Evolutionary conservation across 2,888 invertebrate species (phyloP).

Genomic region (Drepanosiphum platanoidis): DNA sequence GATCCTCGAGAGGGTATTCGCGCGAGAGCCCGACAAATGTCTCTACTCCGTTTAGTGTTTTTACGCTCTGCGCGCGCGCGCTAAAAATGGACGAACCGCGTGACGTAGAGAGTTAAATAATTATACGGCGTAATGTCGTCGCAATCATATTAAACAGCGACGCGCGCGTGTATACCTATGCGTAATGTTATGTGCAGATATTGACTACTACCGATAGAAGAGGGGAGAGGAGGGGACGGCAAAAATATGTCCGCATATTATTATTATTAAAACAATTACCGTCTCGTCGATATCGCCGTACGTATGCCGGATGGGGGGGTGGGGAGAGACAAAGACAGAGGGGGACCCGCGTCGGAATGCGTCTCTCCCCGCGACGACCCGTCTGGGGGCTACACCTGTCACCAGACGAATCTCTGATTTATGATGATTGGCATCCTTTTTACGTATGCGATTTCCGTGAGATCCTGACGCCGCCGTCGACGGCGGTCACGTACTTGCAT

Average conservation of each 20-base stretch:
- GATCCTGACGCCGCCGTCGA: background rate
- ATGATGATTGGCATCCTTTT: constrained; percentile 23
- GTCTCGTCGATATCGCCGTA: background rate
- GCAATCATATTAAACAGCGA: too few species aligned
- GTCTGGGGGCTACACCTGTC: constrained; percentile 10
- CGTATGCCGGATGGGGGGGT: background rate
- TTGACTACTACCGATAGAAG: background rate
- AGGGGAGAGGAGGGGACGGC: background rate
- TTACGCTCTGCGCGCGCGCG: too few species aligned
- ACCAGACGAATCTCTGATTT: constrained; percentile 29
- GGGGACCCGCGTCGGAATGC: background rate
- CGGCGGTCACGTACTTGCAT: constrained; percentile 16
- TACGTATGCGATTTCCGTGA: constrained; percentile 16
- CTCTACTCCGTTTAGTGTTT: too few species aligned
- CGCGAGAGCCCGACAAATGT: too few species aligned
- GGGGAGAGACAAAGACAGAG: too few species aligned
- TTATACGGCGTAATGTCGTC: too few species aligned
- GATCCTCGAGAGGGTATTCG: too few species aligned
- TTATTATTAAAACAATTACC: background rate
- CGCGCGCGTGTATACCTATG: background rate
- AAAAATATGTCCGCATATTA: background rate
- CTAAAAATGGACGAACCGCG: too few species aligned
- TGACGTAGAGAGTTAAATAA: too few species aligned
- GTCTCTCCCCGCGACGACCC: constrained; percentile 4
- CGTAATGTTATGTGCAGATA: background rate